A percentile compares a stretch with the other conserved stretches of the same genome.
Evolutionary conservation across 2,113 vertebrate genomes (phyloP).

Genomic region (Solea solea): DNA sequence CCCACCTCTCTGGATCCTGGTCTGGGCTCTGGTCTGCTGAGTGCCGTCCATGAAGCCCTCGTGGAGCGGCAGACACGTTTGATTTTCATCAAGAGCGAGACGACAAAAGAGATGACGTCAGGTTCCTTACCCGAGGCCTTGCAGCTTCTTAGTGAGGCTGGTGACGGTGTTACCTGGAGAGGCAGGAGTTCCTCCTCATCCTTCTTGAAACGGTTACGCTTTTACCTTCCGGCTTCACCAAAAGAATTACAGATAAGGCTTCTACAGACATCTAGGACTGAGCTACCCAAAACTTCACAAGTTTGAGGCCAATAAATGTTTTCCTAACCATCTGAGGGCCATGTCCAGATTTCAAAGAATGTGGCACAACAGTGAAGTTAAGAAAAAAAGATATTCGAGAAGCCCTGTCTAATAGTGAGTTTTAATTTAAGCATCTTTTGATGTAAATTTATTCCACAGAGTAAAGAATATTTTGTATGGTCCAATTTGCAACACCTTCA

Average conservation of each 20-base stretch:
- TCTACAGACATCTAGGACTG: background rate
- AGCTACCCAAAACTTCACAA: background rate
- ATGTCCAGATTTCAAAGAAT: too few species aligned
- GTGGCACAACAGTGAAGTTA: too few species aligned
- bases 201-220: slow-evolving; percentile 91
- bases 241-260: background rate
- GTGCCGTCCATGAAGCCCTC: slow-evolving; percentile 86
- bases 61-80: slow-evolving; percentile 88
- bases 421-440: too few species aligned
- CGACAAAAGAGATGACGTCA: slow-evolving; percentile 24
- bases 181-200: slow-evolving; percentile 82
- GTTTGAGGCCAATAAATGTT: too few species aligned
- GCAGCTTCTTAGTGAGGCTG: slow-evolving; percentile 81
- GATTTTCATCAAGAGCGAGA: slow-evolving; percentile 85
- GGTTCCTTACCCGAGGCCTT: slow-evolving; percentile 80
- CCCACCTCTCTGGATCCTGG: slow-evolving; percentile 78
- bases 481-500: too few species aligned
- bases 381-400: too few species aligned
- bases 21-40: slow-evolving; percentile 78
- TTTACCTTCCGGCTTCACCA: slow-evolving; percentile 84
- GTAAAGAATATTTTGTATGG: too few species aligned
- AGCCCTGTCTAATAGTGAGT: too few species aligned
- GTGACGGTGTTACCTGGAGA: slow-evolving; percentile 84
- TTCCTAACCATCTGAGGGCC: too few species aligned
- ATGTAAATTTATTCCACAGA: too few species aligned